These are phyloP conservation scores for Clanis bilineata DNA, from an alignment of 2,888 invertebrate genomes.

Conservation along the genomic window DNA sequence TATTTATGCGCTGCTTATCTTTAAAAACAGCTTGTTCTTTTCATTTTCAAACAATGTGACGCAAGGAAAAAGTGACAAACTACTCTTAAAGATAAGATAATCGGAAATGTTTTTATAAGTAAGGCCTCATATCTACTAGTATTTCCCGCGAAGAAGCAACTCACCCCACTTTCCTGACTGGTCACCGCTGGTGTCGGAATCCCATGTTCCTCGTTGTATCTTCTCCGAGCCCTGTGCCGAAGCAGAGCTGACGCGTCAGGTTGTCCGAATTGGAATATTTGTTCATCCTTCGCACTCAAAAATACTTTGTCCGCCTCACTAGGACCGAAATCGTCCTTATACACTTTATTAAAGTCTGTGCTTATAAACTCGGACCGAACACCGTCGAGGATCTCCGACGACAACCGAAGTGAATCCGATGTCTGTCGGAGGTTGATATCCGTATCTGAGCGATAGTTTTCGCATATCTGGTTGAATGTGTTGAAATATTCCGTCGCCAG, in stretches of 20 bases:
- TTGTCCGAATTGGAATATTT: constrained; percentile 82
- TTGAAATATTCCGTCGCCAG: constrained; percentile 73
- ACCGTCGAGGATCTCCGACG: constrained; percentile 69
- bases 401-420: constrained; percentile 63
- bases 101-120: too few relatives aligned
- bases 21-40: too few relatives aligned
- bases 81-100: too few relatives aligned
- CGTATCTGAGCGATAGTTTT: constrained; percentile 63
- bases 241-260: constrained; percentile 82
- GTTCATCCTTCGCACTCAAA: constrained; percentile 59
- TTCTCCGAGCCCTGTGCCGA: constrained; percentile 70
- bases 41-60: too few relatives aligned
- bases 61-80: too few relatives aligned
- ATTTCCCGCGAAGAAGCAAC: constrained; percentile 32
- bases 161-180: constrained; percentile 80
- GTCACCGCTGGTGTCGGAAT: constrained; percentile 66
- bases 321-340: constrained; percentile 41
- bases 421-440: constrained; percentile 65
- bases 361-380: constrained; percentile 53
- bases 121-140: too few relatives aligned
- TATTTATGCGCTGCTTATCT: too few relatives aligned
- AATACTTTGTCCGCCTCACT: constrained; percentile 63
- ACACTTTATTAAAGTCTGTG: constrained; percentile 46
- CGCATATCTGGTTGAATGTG: constrained; percentile 75
- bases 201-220: constrained; percentile 71